Evolutionary conservation across 2,797 vertebrate genomes (phyloP).

Genomic region (Tadarida brasiliensis): DNA sequence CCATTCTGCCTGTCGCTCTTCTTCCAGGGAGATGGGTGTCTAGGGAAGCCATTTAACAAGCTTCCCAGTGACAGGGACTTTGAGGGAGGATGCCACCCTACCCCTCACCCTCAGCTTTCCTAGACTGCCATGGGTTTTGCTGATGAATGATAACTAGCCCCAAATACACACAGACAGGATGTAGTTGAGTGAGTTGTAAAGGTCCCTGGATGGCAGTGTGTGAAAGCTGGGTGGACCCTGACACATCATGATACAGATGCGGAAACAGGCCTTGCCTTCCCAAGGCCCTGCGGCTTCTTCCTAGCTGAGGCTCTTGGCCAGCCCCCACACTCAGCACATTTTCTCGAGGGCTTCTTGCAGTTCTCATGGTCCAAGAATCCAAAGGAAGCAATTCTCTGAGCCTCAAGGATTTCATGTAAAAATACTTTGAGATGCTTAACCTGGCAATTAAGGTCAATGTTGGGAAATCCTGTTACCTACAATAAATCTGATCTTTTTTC

Average conservation of each 20-base stretch:
- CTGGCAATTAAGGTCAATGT: neutral
- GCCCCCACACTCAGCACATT: neutral
- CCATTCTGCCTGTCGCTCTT: slow-evolving; percentile 43
- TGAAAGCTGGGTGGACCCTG: neutral
- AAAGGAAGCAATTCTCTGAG: neutral
- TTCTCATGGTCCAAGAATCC: neutral
- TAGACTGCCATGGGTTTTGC: slow-evolving; percentile 39
- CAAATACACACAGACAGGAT: neutral
- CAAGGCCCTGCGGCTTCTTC: neutral
- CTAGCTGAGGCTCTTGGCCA: neutral
- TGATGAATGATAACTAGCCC: slow-evolving; percentile 48
- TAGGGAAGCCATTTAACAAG: slow-evolving; percentile 78
- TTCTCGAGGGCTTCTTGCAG: neutral
- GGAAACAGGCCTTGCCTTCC: neutral
- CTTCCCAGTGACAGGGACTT: neutral
- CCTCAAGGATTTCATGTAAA: neutral
- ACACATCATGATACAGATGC: neutral
- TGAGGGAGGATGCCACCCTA: neutral
- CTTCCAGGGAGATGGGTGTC: slow-evolving; percentile 67
- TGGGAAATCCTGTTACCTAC: neutral
- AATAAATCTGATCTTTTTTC: neutral
- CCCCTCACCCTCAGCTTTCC: neutral
- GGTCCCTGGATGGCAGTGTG: neutral
- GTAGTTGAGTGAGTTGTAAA: neutral
- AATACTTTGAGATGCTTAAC: neutral